Conservation (phyloP, 2,888 invertebrate genomes). For the Furcula furcula region DNA sequence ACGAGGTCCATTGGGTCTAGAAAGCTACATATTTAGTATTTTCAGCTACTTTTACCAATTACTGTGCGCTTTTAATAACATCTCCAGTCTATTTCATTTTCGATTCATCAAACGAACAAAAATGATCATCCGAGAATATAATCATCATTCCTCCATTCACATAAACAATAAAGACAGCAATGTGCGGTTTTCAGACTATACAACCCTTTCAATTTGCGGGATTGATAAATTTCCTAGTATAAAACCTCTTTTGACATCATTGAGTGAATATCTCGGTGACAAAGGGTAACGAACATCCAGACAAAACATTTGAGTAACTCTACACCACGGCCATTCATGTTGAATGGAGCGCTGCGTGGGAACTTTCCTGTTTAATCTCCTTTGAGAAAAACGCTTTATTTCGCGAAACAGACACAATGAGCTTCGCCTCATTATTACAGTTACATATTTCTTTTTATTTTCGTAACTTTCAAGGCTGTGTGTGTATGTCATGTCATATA, state of each 20-base stretch:
- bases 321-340: conserved; percentile 43
- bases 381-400: conserved; percentile 49
- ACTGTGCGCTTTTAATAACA: too few relatives aligned
- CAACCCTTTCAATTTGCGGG: conserved; percentile 13
- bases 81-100: too few relatives aligned
- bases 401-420: conserved; percentile 48
- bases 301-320: conserved; percentile 53
- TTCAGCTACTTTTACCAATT: too few relatives aligned
- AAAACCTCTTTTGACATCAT: conserved; percentile 45
- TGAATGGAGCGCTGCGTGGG: conserved; percentile 63
- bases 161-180: too few relatives aligned
- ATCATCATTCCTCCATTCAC: too few relatives aligned
- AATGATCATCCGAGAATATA: too few relatives aligned
- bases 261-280: conserved; percentile 39
- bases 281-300: conserved; percentile 48
- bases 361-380: conserved; percentile 48
- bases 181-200: too few relatives aligned
- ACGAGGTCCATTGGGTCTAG: too few relatives aligned
- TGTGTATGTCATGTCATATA: conserved; percentile 11
- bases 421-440: conserved; percentile 42
- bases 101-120: too few relatives aligned
- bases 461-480: conserved; percentile 20
- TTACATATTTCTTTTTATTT: conserved; percentile 29
- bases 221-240: conserved; percentile 38
- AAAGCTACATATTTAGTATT: too few relatives aligned